Percentiles rank a stretch among this genome's conserved stretches.
Evolutionary conservation across 2,888 invertebrate species (phyloP).

Genomic region (Chloroclysta siterata): DNA sequence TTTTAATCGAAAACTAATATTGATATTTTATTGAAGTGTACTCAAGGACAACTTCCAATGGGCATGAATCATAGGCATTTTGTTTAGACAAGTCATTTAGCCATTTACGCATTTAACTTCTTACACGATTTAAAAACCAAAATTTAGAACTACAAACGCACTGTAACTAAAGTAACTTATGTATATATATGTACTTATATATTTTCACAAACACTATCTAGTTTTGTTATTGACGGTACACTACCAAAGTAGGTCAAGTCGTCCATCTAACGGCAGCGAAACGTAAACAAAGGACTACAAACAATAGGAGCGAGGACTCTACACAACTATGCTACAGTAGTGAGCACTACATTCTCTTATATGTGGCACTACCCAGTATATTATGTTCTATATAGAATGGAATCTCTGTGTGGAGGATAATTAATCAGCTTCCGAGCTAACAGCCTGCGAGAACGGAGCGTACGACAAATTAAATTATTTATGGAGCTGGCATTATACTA

Average conservation of each 20-base stretch:
- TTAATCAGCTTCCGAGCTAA: constrained; percentile 50
- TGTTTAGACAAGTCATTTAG: too few species aligned
- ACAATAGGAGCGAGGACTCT: constrained; percentile 12
- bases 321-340: neutral
- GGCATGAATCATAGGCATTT: too few species aligned
- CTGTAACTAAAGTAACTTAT: too few species aligned
- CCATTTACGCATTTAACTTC: too few species aligned
- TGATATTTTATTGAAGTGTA: too few species aligned
- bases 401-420: constrained; percentile 39
- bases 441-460: constrained; percentile 34
- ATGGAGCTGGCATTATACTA: constrained; percentile 5
- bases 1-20: too few species aligned
- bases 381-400: neutral
- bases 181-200: too few species aligned
- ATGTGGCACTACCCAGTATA: too few species aligned
- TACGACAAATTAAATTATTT: constrained; percentile 3
- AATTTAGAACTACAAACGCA: too few species aligned
- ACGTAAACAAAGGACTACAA: constrained; percentile 23
- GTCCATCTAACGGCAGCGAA: constrained; percentile 16
- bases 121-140: too few species aligned
- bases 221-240: neutral
- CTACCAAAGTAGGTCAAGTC: constrained; percentile 17
- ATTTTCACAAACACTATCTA: neutral
- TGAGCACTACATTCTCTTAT: too few species aligned
- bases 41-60: too few species aligned